phyloP scores from a whole-genome alignment of 2,888 invertebrate species.

The Horisme vitalbata region DNA sequence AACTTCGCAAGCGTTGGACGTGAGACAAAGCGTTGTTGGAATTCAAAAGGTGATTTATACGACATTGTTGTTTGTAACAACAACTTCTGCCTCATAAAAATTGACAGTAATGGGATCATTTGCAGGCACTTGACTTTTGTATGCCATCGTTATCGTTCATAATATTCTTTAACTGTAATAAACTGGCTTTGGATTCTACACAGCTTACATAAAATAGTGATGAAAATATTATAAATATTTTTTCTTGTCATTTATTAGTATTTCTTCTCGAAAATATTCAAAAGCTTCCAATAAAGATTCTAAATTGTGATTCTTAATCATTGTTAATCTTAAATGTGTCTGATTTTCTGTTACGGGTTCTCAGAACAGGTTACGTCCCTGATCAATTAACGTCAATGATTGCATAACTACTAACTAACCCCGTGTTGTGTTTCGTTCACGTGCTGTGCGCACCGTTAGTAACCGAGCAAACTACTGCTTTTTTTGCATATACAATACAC shows the following conservation, averaged over 20 bases:
- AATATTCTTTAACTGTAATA: conserved; percentile 10
- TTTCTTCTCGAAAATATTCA: too few species aligned
- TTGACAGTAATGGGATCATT: conserved; percentile 52
- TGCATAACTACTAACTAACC: conserved; percentile 41
- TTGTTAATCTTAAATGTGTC: too few species aligned
- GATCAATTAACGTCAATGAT: conserved; percentile 52
- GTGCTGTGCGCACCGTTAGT: conserved; percentile 48
- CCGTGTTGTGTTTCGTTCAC: conserved; percentile 52
- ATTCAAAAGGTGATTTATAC: conserved; percentile 29
- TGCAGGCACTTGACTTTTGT: conserved; percentile 50
- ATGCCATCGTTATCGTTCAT: conserved; percentile 16
- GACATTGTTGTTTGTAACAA: conserved; percentile 42
- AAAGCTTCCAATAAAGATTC: too few species aligned
- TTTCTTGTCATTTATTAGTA: too few species aligned
- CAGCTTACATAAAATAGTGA: not conserved
- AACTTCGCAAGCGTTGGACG: conserved; percentile 35
- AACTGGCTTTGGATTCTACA: conserved; percentile 1
- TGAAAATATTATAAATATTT: too few species aligned
- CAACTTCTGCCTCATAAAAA: conserved; percentile 45
- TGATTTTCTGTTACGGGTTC: conserved; percentile 31
- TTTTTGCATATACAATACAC: conserved; percentile 9
- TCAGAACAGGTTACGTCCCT: conserved; percentile 33
- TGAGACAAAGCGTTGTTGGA: conserved; percentile 33
- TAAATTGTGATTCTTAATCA: too few species aligned
- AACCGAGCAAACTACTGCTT: conserved; percentile 43